These are phyloP conservation scores for Lutraria lutraria DNA, from an alignment of 2,888 invertebrate genomes.

Conservation along the genomic window DNA sequence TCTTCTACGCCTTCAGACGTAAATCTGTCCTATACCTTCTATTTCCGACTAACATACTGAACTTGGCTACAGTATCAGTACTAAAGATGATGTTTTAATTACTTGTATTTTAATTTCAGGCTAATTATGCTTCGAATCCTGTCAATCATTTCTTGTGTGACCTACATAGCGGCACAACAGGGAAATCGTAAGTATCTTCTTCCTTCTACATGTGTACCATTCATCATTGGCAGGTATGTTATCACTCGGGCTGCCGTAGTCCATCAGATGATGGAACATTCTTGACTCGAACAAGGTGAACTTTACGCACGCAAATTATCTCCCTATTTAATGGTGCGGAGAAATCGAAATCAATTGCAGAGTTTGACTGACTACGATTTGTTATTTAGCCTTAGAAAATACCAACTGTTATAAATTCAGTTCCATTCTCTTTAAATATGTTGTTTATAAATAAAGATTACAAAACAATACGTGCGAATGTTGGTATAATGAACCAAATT, in stretches of 20 bases:
- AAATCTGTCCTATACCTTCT: background rate
- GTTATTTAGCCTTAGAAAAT: no score
- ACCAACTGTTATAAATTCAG: background rate
- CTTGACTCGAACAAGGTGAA: background rate
- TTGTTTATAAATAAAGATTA: background rate
- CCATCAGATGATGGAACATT: background rate
- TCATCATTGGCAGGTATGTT: background rate
- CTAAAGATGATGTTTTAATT: conserved; percentile 27
- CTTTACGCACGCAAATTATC: no score
- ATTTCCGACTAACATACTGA: background rate
- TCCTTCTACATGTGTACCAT: background rate
- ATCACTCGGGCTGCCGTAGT: background rate
- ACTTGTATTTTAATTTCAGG: conserved; percentile 28
- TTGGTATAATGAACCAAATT: background rate
- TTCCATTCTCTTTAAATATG: background rate
- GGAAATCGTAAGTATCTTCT: conserved; percentile 54
- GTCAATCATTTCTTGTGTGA: conserved; percentile 41
- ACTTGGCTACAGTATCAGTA: background rate
- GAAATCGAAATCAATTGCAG: no score
- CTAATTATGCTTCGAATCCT: conserved; percentile 44
- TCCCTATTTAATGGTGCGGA: no score
- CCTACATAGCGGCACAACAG: conserved; percentile 56
- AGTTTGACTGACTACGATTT: no score
- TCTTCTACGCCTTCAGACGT: background rate
- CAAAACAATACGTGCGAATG: background rate